Percentiles rank a stretch among this genome's conserved stretches.
Evolutionary conservation across 1,140 invertebrate species (phyloP).

Genomic region (Drosophila lacteicornis): DNA sequence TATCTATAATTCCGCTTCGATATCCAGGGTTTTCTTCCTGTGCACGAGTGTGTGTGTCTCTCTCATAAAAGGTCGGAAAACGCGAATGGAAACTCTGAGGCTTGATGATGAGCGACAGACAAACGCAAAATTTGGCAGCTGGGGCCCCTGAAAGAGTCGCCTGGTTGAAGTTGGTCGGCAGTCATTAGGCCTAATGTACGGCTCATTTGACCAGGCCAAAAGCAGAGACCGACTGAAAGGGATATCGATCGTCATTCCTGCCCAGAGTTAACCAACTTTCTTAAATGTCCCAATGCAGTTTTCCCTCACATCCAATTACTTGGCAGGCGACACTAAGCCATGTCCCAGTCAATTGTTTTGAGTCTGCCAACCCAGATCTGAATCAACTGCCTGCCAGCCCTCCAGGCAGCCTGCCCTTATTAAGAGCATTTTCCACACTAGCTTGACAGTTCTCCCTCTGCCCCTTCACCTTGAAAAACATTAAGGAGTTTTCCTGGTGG

Average conservation of each 20-base stretch:
- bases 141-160: slow-evolving; percentile 27
- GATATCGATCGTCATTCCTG: slow-evolving; percentile 27
- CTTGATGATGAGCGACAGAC: slow-evolving; percentile 47
- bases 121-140: slow-evolving; percentile 28
- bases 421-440: slow-evolving; percentile 57
- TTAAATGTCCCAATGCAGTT: slow-evolving; percentile 34
- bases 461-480: slow-evolving; percentile 30
- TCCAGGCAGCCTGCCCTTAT: slow-evolving; percentile 15
- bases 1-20: too few species aligned
- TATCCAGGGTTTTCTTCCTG: neutral
- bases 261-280: slow-evolving; percentile 18
- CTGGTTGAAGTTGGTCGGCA: slow-evolving; percentile 28
- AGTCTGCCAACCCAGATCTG: slow-evolving; percentile 35
- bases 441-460: slow-evolving; percentile 44
- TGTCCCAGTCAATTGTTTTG: slow-evolving; percentile 42
- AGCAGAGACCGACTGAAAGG: neutral
- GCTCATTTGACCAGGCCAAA: slow-evolving; percentile 32
- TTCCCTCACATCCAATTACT: slow-evolving; percentile 46
- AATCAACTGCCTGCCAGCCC: slow-evolving; percentile 16
- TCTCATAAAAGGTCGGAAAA: slow-evolving; percentile 43
- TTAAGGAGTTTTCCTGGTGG: slow-evolving; percentile 2
- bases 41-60: slow-evolving; percentile 7
- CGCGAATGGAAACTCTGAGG: slow-evolving; percentile 30
- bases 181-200: slow-evolving; percentile 42
- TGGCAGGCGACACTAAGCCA: slow-evolving; percentile 40